A percentile compares a stretch with the other conserved stretches of the same genome.
These are phyloP conservation scores for Pelecanoides urinatrix DNA, from an alignment of 2,113 vertebrate genomes.

Conservation along the genomic window DNA sequence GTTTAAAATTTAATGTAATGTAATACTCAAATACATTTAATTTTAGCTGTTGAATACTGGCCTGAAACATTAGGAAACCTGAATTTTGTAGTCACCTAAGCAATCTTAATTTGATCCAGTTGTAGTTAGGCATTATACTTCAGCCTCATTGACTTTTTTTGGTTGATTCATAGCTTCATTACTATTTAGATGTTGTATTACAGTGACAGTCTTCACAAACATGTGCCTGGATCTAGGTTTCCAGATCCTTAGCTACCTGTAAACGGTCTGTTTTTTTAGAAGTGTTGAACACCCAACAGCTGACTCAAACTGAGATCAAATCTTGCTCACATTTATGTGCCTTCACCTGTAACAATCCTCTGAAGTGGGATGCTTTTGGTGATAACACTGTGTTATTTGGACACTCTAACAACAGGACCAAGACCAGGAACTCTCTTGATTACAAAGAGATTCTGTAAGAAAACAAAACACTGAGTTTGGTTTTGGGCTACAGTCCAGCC, in stretches of 20 bases:
- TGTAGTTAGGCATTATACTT: background rate
- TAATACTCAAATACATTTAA: background rate
- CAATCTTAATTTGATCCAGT: background rate
- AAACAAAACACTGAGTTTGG: background rate
- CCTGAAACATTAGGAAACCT: background rate
- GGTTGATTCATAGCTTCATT: background rate
- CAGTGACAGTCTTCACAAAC: background rate
- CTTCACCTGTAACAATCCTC: background rate
- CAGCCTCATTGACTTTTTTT: background rate
- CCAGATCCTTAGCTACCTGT: background rate
- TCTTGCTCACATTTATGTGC: background rate
- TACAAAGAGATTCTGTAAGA: background rate
- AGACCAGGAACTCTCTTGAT: background rate
- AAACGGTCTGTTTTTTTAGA: background rate
- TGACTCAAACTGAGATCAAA: background rate
- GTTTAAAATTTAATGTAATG: background rate
- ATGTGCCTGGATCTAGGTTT: background rate
- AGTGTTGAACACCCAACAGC: background rate
- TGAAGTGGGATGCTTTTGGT: background rate
- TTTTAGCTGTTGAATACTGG: background rate
- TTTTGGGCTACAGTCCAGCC: background rate
- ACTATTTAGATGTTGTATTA: background rate
- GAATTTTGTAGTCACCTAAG: background rate
- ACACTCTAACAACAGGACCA: background rate
- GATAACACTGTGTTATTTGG: background rate